A percentile compares a stretch with the other conserved stretches of the same genome.
Conservation (phyloP, 2,797 vertebrate genomes). For the Epinephelus awoara region DNA sequence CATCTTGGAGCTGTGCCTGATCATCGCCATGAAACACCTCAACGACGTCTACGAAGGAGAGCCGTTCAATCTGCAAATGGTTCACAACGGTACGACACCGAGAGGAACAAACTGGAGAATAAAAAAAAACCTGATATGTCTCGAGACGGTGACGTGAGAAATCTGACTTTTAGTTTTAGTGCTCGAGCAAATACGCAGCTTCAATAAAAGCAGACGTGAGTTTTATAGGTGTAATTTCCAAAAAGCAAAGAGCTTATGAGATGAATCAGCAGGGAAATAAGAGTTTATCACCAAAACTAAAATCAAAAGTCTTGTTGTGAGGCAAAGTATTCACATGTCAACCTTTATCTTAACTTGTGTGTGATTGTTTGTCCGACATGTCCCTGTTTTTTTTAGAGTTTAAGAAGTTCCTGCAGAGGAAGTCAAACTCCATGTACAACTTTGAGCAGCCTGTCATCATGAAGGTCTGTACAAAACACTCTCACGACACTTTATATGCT, state of each 20-base stretch:
- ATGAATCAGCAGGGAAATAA: background rate
- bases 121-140: background rate
- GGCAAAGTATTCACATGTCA: background rate
- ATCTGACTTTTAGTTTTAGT: background rate
- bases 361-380: background rate
- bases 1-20: constrained; percentile 94
- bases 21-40: constrained; percentile 99
- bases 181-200: no score
- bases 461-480: constrained; percentile 87
- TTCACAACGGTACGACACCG: constrained; percentile 91
- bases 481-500: no score
- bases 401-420: constrained; percentile 97
- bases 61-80: constrained; percentile 99
- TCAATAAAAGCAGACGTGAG: no score
- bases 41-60: constrained; percentile 95
- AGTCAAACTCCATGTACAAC: constrained; percentile 93
- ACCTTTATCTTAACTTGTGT: background rate
- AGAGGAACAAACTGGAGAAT: background rate
- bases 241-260: background rate
- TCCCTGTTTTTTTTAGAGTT: constrained; percentile 87
- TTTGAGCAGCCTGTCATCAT: constrained; percentile 96
- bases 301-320: background rate
- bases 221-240: no score
- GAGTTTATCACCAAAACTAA: background rate
- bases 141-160: background rate